Evolutionary conservation across 2,888 invertebrate genomes (phyloP).

Genomic region (Dynastes tityus): DNA sequence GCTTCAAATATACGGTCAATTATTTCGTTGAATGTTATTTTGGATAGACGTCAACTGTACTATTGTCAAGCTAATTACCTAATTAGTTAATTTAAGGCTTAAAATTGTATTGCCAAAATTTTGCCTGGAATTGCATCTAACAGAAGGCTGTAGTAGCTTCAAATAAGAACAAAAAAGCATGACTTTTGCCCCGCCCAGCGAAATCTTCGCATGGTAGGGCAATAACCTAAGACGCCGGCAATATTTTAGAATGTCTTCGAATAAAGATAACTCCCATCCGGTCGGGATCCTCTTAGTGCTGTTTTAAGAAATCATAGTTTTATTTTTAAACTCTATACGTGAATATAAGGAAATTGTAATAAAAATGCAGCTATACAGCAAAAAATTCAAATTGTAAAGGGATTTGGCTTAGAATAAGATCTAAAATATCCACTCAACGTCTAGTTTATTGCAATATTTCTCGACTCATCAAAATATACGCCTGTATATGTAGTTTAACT

Average conservation of each 20-base stretch:
- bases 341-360: too few relatives aligned
- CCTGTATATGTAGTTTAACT: background rate
- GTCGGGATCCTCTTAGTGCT: too few relatives aligned
- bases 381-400: too few relatives aligned
- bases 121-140: background rate
- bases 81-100: background rate
- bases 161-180: conserved; percentile 10
- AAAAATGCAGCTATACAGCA: too few relatives aligned
- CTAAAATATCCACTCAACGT: background rate
- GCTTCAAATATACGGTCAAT: background rate
- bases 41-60: background rate
- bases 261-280: background rate
- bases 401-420: background rate
- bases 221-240: background rate
- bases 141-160: background rate
- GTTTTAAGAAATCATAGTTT: too few relatives aligned
- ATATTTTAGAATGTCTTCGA: background rate
- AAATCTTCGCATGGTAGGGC: background rate
- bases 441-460: background rate
- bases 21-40: background rate
- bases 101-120: background rate
- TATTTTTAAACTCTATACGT: too few relatives aligned
- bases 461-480: background rate
- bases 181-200: conserved; percentile 26
- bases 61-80: background rate